phyloP scores from a whole-genome alignment of 2,888 invertebrate genomes.

The Timema podura region DNA sequence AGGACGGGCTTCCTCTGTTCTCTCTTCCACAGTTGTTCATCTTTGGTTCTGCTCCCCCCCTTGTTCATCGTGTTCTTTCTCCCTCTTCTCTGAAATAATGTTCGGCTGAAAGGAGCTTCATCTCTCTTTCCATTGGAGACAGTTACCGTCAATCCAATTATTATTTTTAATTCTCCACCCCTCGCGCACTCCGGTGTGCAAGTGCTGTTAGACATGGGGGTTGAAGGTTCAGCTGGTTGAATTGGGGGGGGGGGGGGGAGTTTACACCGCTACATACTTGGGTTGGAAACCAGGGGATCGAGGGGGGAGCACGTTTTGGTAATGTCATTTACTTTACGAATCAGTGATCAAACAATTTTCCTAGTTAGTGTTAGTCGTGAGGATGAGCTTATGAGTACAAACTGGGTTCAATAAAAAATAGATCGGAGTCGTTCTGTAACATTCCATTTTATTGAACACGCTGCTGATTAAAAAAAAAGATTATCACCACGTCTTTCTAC shows the following conservation, averaged over 20 bases:
- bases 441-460: too few species aligned
- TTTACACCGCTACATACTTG: not conserved
- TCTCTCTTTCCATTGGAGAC: too few species aligned
- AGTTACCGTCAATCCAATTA: conserved; percentile 37
- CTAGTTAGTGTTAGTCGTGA: conserved; percentile 20
- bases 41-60: too few species aligned
- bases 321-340: conserved; percentile 28
- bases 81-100: too few species aligned
- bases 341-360: conserved; percentile 30
- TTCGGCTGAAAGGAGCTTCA: too few species aligned
- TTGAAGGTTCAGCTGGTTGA: not conserved
- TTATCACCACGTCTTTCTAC: too few species aligned
- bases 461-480: too few species aligned
- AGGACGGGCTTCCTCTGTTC: too few species aligned
- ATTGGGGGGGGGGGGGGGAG: not conserved
- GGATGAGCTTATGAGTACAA: conserved; percentile 19
- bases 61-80: too few species aligned
- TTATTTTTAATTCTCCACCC: conserved; percentile 45
- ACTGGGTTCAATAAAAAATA: not conserved
- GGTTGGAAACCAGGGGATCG: not conserved
- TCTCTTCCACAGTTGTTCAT: too few species aligned
- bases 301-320: conserved; percentile 6
- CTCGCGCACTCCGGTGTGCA: not conserved
- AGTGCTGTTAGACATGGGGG: not conserved
- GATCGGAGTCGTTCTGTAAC: not conserved